Conservation (phyloP, 2,888 invertebrate species). For the Gonocerus acuteangulatus region DNA sequence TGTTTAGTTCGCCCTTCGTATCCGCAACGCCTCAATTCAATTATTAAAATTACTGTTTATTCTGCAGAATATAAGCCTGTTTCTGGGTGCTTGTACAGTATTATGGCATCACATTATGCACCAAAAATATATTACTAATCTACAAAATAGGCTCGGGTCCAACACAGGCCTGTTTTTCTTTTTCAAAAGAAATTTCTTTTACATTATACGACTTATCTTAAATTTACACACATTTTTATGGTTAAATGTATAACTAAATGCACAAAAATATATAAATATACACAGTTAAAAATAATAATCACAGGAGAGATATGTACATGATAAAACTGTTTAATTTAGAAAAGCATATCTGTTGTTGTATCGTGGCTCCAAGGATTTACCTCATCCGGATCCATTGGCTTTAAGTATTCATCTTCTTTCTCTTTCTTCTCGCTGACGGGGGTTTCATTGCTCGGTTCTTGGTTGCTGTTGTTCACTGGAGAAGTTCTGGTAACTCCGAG, state of each 20-base stretch:
- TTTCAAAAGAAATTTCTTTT: not conserved
- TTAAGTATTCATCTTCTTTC: constrained; percentile 40
- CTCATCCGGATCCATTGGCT: constrained; percentile 41
- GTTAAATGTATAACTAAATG: constrained; percentile 10
- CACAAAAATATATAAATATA: constrained; percentile 17
- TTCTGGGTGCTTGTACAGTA: not conserved
- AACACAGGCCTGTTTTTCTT: not conserved
- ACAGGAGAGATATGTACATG: constrained; percentile 21
- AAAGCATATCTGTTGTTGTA: constrained; percentile 44
- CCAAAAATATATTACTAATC: not conserved
- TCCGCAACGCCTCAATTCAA: no score
- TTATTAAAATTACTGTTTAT: no score
- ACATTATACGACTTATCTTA: no score
- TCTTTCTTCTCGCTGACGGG: constrained; percentile 33
- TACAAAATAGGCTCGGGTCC: not conserved
- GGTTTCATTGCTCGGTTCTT: constrained; percentile 38
- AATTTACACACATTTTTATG: not conserved
- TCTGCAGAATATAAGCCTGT: no score
- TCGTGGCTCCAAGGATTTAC: constrained; percentile 44
- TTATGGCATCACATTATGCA: not conserved
- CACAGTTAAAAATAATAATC: constrained; percentile 20
- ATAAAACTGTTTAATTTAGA: constrained; percentile 39
- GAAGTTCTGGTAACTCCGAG: constrained; percentile 64
- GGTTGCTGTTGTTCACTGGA: constrained; percentile 41
- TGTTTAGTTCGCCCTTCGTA: no score